Evolutionary conservation across 2,888 invertebrate genomes (phyloP).

Genomic region (Xestia sexstrigata): DNA sequence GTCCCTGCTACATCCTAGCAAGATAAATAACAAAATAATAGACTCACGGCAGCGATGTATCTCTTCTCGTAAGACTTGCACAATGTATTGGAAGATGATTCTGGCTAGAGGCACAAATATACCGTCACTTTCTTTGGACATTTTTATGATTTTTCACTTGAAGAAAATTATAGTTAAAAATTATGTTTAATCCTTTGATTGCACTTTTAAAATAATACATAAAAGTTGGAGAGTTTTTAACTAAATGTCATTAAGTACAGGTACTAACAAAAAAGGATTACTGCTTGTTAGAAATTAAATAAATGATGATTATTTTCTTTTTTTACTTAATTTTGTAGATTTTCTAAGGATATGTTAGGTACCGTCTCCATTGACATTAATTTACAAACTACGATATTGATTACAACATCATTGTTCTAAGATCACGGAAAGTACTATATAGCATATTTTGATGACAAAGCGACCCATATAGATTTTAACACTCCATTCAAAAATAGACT

Average conservation of each 20-base stretch:
- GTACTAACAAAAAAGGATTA: background rate
- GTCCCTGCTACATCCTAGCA: slow-evolving; percentile 27
- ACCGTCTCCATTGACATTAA: background rate
- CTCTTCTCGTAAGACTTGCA: slow-evolving; percentile 78
- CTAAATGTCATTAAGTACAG: too few relatives aligned
- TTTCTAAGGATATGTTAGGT: too few relatives aligned
- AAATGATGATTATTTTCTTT: background rate
- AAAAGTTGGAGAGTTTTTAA: background rate
- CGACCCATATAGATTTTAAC: background rate
- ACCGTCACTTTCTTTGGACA: slow-evolving; percentile 83
- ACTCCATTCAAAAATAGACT: slow-evolving; percentile 15
- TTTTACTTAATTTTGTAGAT: background rate
- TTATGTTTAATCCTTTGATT: too few relatives aligned
- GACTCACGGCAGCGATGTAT: slow-evolving; percentile 75
- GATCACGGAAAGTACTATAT: slow-evolving; percentile 40
- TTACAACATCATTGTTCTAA: slow-evolving; percentile 23
- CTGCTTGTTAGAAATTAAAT: background rate
- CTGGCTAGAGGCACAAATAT: slow-evolving; percentile 76
- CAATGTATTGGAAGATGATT: slow-evolving; percentile 75
- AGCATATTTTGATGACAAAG: slow-evolving; percentile 18
- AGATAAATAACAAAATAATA: slow-evolving; percentile 22
- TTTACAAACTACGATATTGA: slow-evolving; percentile 27
- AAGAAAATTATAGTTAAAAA: too few relatives aligned
- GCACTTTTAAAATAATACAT: background rate
- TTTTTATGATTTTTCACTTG: slow-evolving; percentile 44